These are phyloP conservation scores for Ips nitidus DNA, from an alignment of 1,140 invertebrate species.

Conservation along the genomic window DNA sequence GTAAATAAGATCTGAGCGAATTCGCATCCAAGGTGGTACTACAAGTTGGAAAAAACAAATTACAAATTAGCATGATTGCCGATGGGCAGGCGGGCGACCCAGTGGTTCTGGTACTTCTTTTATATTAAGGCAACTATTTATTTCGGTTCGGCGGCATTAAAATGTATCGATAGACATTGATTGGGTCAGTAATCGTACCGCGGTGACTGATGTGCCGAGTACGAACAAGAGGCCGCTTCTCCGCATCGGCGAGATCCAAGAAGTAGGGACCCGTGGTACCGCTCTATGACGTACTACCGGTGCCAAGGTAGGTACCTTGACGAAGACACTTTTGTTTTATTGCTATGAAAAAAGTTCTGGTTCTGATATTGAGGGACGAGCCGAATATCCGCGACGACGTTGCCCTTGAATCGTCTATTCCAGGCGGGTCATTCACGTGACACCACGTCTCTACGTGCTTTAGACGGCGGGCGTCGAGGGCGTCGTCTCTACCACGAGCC, in stretches of 20 bases:
- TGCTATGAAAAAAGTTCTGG: background rate
- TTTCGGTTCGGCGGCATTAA: slow-evolving; percentile 34
- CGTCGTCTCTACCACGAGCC: slow-evolving; percentile 40
- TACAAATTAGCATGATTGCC: slow-evolving; percentile 23
- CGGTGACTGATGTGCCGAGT: slow-evolving; percentile 33
- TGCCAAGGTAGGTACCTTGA: slow-evolving; percentile 16
- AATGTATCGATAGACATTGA: slow-evolving; percentile 39
- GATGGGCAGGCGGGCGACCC: slow-evolving; percentile 14
- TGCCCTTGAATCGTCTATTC: slow-evolving; percentile 31
- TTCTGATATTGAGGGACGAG: slow-evolving; percentile 5
- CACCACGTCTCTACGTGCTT: slow-evolving; percentile 20
- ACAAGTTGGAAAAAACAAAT: slow-evolving; percentile 22
- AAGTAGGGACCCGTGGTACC: slow-evolving; percentile 26
- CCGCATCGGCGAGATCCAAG: slow-evolving; percentile 34
- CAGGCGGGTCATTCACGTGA: slow-evolving; percentile 23
- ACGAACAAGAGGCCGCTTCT: slow-evolving; percentile 18
- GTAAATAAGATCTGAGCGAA: background rate
- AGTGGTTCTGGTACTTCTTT: slow-evolving; percentile 24
- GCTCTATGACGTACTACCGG: slow-evolving; percentile 29
- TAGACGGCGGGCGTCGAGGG: slow-evolving; percentile 23
- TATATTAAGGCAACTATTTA: slow-evolving; percentile 37
- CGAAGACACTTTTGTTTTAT: slow-evolving; percentile 22
- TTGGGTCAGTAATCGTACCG: slow-evolving; percentile 38
- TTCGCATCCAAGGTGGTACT: slow-evolving; percentile 12
- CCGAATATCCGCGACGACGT: background rate